Evolutionary conservation across 1,140 invertebrate genomes (phyloP).

Genomic region (Parasteatoda tepidariorum): DNA sequence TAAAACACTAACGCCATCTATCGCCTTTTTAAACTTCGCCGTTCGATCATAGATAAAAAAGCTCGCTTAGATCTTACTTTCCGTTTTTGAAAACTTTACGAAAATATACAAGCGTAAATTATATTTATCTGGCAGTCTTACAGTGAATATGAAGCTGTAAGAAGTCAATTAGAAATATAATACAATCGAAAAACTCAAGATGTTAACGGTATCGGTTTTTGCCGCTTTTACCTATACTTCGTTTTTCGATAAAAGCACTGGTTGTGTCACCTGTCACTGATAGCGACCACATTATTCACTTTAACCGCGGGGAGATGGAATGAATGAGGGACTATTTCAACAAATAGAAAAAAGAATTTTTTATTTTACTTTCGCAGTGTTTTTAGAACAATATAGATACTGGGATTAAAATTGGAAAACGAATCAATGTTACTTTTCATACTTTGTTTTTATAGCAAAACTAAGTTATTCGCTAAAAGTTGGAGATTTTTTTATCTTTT

Average conservation of each 20-base stretch:
- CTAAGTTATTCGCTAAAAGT: no score
- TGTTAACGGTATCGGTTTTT: conserved; percentile 46
- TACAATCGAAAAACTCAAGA: conserved; percentile 25
- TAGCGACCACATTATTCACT: conserved; percentile 31
- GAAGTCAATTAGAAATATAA: conserved; percentile 49
- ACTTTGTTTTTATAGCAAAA: no score
- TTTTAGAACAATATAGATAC: not conserved
- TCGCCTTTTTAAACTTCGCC: not conserved
- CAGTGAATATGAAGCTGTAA: not conserved
- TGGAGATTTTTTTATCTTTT: not conserved
- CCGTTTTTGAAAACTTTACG: no score
- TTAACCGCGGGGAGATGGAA: not conserved
- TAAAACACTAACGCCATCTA: not conserved
- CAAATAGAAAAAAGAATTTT: not conserved
- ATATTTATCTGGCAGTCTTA: no score
- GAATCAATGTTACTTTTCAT: not conserved
- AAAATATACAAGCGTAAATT: not conserved
- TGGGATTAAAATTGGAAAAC: not conserved
- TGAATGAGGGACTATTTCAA: not conserved
- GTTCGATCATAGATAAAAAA: not conserved
- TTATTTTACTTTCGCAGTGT: not conserved
- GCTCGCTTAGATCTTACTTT: no score
- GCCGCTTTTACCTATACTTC: conserved; percentile 4
- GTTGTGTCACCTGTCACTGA: conserved; percentile 38
- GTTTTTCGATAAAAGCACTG: conserved; percentile 46